These are phyloP conservation scores for Parapsyche elsis DNA, from an alignment of 1,140 invertebrate species.

Conservation along the genomic window DNA sequence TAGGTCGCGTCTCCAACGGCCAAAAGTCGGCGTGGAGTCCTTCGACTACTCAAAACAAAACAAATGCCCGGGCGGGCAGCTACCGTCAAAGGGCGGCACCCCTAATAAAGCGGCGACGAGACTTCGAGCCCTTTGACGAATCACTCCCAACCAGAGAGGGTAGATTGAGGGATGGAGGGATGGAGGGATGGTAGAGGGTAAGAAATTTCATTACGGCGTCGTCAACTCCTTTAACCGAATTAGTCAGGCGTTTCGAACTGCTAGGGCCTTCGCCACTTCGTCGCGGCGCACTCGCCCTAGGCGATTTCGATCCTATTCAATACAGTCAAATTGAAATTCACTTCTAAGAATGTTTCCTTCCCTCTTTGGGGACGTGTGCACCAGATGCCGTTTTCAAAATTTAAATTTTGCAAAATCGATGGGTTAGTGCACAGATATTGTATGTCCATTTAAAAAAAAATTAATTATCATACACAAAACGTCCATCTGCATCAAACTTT, in stretches of 20 bases:
- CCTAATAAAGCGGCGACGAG: conserved; percentile 31
- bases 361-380: too few species aligned
- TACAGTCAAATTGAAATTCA: background rate
- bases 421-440: too few species aligned
- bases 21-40: background rate
- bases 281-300: background rate
- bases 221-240: conserved; percentile 38
- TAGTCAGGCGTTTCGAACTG: conserved; percentile 6
- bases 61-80: background rate
- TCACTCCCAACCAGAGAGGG: background rate
- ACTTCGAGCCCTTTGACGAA: conserved; percentile 37
- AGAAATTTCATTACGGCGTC: conserved; percentile 39
- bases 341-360: background rate
- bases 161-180: conserved; percentile 3
- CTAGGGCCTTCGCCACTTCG: conserved; percentile 19
- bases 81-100: conserved; percentile 18
- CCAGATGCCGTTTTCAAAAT: too few species aligned
- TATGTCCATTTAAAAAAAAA: too few species aligned
- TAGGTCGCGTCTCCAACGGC: conserved; percentile 2
- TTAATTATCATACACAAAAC: too few species aligned
- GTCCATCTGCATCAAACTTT: too few species aligned
- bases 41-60: conserved; percentile 5
- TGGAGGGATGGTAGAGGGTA: background rate
- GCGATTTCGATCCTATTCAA: background rate
- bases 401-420: too few species aligned